Evolutionary conservation across 2,797 vertebrate genomes (phyloP).

Genomic region (Periparus ater): DNA sequence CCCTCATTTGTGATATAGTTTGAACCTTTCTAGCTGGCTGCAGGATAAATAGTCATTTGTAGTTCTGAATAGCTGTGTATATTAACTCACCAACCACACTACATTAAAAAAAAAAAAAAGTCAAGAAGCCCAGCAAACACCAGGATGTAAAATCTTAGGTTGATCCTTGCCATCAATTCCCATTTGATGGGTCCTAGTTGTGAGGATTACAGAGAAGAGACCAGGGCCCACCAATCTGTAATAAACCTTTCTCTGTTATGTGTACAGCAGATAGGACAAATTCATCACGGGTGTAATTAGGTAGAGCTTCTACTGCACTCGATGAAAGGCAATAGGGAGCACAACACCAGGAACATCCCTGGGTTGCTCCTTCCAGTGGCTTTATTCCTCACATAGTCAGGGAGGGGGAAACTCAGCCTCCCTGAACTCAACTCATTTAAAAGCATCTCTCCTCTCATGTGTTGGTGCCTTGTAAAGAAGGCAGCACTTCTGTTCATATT

Average conservation of each 20-base stretch:
- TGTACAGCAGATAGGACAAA: conserved; percentile 9
- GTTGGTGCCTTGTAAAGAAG: not conserved
- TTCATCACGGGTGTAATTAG: not conserved
- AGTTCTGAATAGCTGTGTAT: conserved; percentile 48
- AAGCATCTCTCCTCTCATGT: not conserved
- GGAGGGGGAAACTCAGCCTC: not conserved
- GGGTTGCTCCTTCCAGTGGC: not conserved
- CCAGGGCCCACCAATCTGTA: not conserved
- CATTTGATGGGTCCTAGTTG: not conserved
- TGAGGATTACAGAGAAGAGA: not conserved
- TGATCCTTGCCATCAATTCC: not conserved
- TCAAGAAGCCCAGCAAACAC: not conserved
- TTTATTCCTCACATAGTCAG: not conserved
- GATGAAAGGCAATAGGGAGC: not conserved
- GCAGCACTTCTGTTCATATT: not conserved
- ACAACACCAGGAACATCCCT: not conserved
- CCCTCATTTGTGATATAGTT: conserved; percentile 74
- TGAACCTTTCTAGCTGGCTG: conserved; percentile 55
- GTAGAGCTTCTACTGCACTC: not conserved
- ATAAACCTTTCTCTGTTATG: not conserved
- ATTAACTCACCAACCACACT: conserved; percentile 44
- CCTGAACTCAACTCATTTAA: not conserved
- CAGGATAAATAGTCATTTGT: conserved; percentile 75
- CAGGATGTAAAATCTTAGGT: not conserved
- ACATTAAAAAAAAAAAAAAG: not conserved